phyloP scores from a whole-genome alignment of 2,888 invertebrate species.

The Philereme vetulata region DNA sequence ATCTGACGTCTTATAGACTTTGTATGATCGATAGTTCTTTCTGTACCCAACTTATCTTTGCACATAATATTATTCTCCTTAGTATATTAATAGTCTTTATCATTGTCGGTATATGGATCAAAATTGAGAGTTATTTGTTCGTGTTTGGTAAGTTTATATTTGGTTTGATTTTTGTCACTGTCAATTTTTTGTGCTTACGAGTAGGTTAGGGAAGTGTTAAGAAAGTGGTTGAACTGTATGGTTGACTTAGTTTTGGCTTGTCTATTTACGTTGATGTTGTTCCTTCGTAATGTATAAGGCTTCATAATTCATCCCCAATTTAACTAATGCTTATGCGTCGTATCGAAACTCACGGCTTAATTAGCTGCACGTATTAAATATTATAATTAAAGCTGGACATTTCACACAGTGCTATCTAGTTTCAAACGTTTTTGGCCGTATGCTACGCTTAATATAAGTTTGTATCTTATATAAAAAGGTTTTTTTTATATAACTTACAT shows the following conservation, averaged over 20 bases:
- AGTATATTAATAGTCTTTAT: slow-evolving; percentile 32
- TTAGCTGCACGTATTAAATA: too few relatives aligned
- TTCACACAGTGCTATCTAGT: too few relatives aligned
- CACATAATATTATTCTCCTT: slow-evolving; percentile 12
- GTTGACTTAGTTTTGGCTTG: slow-evolving; percentile 61
- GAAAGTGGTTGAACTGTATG: slow-evolving; percentile 69
- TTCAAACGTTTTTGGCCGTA: too few relatives aligned
- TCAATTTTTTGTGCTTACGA: slow-evolving; percentile 59
- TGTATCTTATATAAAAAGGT: too few relatives aligned
- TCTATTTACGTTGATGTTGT: too few relatives aligned
- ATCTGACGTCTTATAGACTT: slow-evolving; percentile 69
- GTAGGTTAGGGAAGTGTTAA: slow-evolving; percentile 55
- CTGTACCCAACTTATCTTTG: slow-evolving; percentile 38
- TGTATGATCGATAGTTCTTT: slow-evolving; percentile 66
- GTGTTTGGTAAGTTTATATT: slow-evolving; percentile 31
- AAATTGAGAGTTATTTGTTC: slow-evolving; percentile 20
- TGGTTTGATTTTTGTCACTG: slow-evolving; percentile 47
- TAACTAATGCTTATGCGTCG: too few relatives aligned
- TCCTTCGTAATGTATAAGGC: too few relatives aligned
- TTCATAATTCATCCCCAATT: too few relatives aligned
- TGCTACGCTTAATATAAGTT: too few relatives aligned
- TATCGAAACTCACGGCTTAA: too few relatives aligned
- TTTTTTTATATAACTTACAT: too few relatives aligned
- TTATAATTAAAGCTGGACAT: too few relatives aligned
- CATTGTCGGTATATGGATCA: slow-evolving; percentile 39